These are phyloP conservation scores for Diogma glabrata DNA, from an alignment of 2,888 invertebrate genomes.

Conservation along the genomic window DNA sequence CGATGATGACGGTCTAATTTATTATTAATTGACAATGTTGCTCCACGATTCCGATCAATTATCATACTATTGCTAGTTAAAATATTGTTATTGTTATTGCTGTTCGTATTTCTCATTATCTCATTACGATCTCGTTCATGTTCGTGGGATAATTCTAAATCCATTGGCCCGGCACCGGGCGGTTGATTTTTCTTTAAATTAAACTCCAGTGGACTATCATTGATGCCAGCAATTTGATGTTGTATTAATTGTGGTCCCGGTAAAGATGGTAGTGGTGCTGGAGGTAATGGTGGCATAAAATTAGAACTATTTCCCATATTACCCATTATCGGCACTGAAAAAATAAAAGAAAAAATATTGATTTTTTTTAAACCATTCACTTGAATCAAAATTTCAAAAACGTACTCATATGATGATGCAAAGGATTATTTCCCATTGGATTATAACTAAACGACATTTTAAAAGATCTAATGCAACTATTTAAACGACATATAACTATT, in stretches of 20 bases:
- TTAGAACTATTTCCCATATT: constrained; percentile 24
- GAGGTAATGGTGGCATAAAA: constrained; percentile 31
- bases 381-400: neutral
- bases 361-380: neutral
- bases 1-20: constrained; percentile 3
- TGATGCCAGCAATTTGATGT: constrained; percentile 36
- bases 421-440: constrained; percentile 15
- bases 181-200: constrained; percentile 48
- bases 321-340: constrained; percentile 21
- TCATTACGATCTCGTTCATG: constrained; percentile 4
- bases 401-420: constrained; percentile 18
- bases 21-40: too few relatives aligned
- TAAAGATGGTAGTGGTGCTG: constrained; percentile 11
- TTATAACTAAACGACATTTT: constrained; percentile 18
- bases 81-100: too few relatives aligned
- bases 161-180: constrained; percentile 44
- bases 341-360: neutral
- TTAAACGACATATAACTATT: too few relatives aligned
- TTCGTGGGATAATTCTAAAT: constrained; percentile 34
- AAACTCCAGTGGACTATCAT: constrained; percentile 50
- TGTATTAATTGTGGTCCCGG: constrained; percentile 13
- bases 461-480: too few relatives aligned
- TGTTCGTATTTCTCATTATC: constrained; percentile 1
- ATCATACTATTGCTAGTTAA: too few relatives aligned
- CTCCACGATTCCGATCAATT: constrained; percentile 7